These are phyloP conservation scores for Eclectus roratus DNA, from an alignment of 2,113 vertebrate genomes.

Conservation along the genomic window DNA sequence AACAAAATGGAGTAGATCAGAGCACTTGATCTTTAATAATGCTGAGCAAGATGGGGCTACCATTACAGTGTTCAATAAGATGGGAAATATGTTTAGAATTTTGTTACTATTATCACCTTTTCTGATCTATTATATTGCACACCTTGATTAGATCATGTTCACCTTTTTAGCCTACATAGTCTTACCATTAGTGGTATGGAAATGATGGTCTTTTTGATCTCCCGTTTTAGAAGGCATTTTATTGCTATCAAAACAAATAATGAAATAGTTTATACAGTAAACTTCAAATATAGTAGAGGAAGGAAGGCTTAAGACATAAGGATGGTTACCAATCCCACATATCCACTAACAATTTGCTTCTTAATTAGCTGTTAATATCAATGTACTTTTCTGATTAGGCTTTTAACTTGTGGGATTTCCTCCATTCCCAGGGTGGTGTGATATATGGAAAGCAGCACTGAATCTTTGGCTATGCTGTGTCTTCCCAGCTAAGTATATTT, in stretches of 20 bases:
- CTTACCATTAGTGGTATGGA: neutral
- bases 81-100: neutral
- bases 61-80: neutral
- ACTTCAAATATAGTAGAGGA: neutral
- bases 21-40: neutral
- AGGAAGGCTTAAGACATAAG: neutral
- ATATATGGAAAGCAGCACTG: neutral
- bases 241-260: neutral
- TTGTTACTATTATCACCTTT: neutral
- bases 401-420: neutral
- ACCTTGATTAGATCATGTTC: neutral
- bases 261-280: neutral
- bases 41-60: neutral
- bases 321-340: neutral
- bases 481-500: neutral
- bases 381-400: neutral
- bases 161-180: neutral
- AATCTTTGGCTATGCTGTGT: neutral
- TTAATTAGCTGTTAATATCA: neutral
- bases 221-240: neutral
- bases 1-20: neutral
- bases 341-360: neutral
- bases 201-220: neutral
- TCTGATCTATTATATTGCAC: neutral
- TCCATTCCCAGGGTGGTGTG: fast-evolving